Evolutionary conservation across 2,113 vertebrate species (phyloP).

Genomic region (Varanus salvator): DNA sequence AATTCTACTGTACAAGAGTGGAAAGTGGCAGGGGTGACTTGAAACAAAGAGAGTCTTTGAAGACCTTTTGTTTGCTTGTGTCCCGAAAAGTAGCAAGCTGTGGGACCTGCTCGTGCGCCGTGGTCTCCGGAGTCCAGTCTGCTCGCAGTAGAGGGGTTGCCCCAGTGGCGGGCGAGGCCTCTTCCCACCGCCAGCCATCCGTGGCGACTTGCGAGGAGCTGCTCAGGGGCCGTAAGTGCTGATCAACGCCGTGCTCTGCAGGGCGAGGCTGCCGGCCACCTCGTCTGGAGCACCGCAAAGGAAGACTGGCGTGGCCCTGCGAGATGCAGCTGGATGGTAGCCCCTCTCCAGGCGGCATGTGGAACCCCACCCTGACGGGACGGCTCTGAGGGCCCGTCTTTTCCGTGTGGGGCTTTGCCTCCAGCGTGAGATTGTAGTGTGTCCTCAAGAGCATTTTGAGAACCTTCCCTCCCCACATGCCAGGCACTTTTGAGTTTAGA

Average conservation of each 20-base stretch:
- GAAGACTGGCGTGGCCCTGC: background rate
- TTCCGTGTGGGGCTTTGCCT: background rate
- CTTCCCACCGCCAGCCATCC: no score
- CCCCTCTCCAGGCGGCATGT: background rate
- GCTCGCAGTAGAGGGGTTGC: background rate
- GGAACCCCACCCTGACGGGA: background rate
- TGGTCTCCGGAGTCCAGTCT: no score
- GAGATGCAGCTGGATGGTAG: background rate
- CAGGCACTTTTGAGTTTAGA: no score
- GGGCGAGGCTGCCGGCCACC: background rate
- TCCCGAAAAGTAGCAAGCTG: conserved; percentile 12
- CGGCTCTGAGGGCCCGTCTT: background rate
- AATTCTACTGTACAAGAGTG: conserved; percentile 60
- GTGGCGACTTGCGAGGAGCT: no score
- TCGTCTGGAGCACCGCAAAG: background rate
- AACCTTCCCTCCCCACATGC: background rate
- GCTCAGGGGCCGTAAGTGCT: no score
- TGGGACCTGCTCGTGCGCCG: no score
- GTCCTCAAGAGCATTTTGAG: background rate
- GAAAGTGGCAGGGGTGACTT: conserved; percentile 48
- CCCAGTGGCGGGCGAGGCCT: rapidly evolving
- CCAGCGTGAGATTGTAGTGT: no score
- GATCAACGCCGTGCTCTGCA: no score
- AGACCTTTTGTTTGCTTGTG: conserved; percentile 40
- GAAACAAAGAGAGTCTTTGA: conserved; percentile 38